Evolutionary conservation across 35 echinoderm and acorn worm genomes (phyloP).

Genomic region (Heliocidaris tuberculata): DNA sequence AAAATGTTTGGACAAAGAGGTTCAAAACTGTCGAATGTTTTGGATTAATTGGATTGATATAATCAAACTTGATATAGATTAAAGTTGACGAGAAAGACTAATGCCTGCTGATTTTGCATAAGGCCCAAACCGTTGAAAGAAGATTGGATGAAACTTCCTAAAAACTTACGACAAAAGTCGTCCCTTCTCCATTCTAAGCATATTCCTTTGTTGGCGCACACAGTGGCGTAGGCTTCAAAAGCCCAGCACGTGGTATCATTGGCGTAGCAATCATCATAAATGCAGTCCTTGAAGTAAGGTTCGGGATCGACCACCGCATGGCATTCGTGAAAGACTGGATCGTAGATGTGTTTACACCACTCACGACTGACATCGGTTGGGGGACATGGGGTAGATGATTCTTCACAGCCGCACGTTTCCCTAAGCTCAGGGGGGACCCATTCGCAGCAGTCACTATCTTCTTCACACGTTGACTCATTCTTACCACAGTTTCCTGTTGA

Average conservation of each 20-base stretch:
- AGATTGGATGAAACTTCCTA: too few species aligned
- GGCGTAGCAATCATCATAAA: conserved; percentile 61
- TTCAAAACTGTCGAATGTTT: too few species aligned
- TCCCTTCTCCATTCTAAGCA: conserved; percentile 75
- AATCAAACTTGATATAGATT: too few species aligned
- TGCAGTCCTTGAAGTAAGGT: conserved; percentile 49
- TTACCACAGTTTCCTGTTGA: conserved; percentile 68
- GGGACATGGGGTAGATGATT: conserved; percentile 47
- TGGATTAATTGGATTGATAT: too few species aligned
- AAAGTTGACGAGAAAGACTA: neutral
- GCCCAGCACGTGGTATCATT: conserved; percentile 51
- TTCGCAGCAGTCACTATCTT: conserved; percentile 65
- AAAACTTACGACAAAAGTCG: conserved; percentile 81
- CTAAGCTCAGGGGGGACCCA: conserved; percentile 62
- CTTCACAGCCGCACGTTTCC: conserved; percentile 57
- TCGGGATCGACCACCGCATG: conserved; percentile 49
- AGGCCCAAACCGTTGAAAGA: too few species aligned
- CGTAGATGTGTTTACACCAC: conserved; percentile 59
- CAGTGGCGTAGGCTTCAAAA: conserved; percentile 58
- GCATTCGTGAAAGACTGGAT: conserved; percentile 62
- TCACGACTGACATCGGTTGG: conserved; percentile 45
- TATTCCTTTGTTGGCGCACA: conserved; percentile 54
- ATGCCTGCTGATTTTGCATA: neutral
- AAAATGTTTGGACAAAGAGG: too few species aligned
- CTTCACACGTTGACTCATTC: conserved; percentile 70